Evolutionary conservation across 2,888 invertebrate species (phyloP).

Genomic region (Subacronicta megacephala): DNA sequence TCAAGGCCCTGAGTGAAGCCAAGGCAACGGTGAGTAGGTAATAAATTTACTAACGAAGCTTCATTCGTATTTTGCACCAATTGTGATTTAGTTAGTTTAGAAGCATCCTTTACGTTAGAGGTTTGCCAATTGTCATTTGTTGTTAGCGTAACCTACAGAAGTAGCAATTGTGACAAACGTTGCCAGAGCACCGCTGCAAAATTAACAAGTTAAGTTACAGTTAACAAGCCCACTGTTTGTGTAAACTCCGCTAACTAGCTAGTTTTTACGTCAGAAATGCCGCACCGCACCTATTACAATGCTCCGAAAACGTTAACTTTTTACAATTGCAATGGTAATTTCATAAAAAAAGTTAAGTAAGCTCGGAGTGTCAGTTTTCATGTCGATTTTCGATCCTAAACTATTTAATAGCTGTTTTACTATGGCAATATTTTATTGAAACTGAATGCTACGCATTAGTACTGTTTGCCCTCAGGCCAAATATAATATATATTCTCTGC

Average conservation of each 20-base stretch:
- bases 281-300: constrained; percentile 63
- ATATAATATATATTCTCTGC: no score
- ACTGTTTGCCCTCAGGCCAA: no score
- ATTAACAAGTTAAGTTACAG: constrained; percentile 86
- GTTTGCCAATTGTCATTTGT: constrained; percentile 50
- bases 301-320: constrained; percentile 50
- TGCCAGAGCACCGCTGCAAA: constrained; percentile 72
- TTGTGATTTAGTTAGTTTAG: constrained; percentile 44
- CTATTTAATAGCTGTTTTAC: no score
- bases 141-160: constrained; percentile 59
- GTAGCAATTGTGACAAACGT: constrained; percentile 78
- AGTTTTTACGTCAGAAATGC: constrained; percentile 72
- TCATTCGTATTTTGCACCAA: constrained; percentile 40
- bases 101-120: constrained; percentile 32
- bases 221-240: constrained; percentile 83
- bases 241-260: constrained; percentile 84
- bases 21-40: neutral
- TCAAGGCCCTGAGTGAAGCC: no score
- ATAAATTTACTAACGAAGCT: constrained; percentile 46
- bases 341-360: neutral
- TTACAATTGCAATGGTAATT: constrained; percentile 52
- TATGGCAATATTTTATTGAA: no score
- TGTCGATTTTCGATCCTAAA: no score
- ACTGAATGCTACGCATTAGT: no score
- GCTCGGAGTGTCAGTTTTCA: no score